phyloP scores from a whole-genome alignment of 2,888 invertebrate species.

The Dioctria rufipes region DNA sequence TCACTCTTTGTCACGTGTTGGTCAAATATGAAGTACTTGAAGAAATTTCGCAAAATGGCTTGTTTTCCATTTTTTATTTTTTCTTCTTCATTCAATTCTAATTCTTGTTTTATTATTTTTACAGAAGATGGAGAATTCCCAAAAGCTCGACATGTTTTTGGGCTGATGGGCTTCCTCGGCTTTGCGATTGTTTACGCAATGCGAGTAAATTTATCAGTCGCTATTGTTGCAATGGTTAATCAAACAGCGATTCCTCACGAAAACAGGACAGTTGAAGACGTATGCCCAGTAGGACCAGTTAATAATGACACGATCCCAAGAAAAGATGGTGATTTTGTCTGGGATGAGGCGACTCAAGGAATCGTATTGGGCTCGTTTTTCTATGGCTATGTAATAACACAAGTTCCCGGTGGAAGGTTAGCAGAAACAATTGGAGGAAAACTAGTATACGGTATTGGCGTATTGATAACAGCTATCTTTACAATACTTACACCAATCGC shows the following conservation, averaged over 20 bases:
- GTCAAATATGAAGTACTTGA: too few relatives aligned
- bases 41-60: too few relatives aligned
- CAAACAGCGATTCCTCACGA: slow-evolving; percentile 76
- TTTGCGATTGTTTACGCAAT: slow-evolving; percentile 92
- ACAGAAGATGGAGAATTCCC: slow-evolving; percentile 64
- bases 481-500: slow-evolving; percentile 89
- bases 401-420: slow-evolving; percentile 86
- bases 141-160: slow-evolving; percentile 84
- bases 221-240: slow-evolving; percentile 96
- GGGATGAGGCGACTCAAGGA: slow-evolving; percentile 86
- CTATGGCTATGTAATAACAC: slow-evolving; percentile 86
- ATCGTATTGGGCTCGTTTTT: slow-evolving; percentile 88
- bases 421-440: slow-evolving; percentile 93
- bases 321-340: slow-evolving; percentile 80
- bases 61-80: not conserved
- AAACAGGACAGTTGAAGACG: slow-evolving; percentile 75
- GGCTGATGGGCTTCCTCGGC: slow-evolving; percentile 88
- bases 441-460: slow-evolving; percentile 85
- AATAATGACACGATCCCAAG: slow-evolving; percentile 71
- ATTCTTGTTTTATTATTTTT: slow-evolving; percentile 26
- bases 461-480: slow-evolving; percentile 85
- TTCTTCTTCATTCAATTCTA: not conserved
- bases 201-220: slow-evolving; percentile 92
- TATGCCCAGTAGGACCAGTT: slow-evolving; percentile 73
- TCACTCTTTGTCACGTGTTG: too few relatives aligned